Base-by-base conservation (phyloP, 2,797 vertebrate genomes). In the Taenioides sp. region DNA sequence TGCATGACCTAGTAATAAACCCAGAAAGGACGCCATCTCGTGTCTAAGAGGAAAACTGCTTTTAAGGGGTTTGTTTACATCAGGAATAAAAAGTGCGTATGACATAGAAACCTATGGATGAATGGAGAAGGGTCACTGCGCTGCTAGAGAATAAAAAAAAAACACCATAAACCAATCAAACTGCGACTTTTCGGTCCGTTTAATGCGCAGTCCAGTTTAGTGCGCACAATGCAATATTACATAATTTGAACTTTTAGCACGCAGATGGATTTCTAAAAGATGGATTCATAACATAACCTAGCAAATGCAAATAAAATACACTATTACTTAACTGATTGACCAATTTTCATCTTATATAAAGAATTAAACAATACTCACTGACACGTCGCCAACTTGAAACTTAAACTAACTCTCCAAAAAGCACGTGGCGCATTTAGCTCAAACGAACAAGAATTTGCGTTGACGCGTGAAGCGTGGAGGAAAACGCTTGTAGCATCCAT, bases 71-170 rank as follows among this genome's bases (percentile, higher is more conserved):
- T 93, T 94, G 93, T 94, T 94, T 93, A 95, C 93, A 92, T 93
- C 88, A 87, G 78, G 85, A 94, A 93, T 91, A 92, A 89, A 90
- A 94, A 93, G 92, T 94, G 92, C 92, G 92, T 92, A 95, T 91
- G 89, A 84, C 84, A 87, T 78, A 88, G 90, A 89, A 87, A 89
- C 81, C 74, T 85, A 81, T 85, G 81, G 81, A 85, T 88, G 75
- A 80, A 82, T 80, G 79, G 71, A 82, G 82, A 84, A 65, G 77
- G 86, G 83, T 83, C 83, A 81, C 82, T 75, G 73, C 43, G 23
- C 71, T 65, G 69, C 71, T 60, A 67, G 83, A 78, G 74, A 27
- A 49, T 5, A 47, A 17, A 6, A 34, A 17, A 6, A n/a, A 27
- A 4, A 49, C 40, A 27, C 2, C 1, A 3, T 1, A 50, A 65